These are phyloP conservation scores for Suillia variegata DNA, from an alignment of 2,888 invertebrate genomes.

Conservation along the genomic window DNA sequence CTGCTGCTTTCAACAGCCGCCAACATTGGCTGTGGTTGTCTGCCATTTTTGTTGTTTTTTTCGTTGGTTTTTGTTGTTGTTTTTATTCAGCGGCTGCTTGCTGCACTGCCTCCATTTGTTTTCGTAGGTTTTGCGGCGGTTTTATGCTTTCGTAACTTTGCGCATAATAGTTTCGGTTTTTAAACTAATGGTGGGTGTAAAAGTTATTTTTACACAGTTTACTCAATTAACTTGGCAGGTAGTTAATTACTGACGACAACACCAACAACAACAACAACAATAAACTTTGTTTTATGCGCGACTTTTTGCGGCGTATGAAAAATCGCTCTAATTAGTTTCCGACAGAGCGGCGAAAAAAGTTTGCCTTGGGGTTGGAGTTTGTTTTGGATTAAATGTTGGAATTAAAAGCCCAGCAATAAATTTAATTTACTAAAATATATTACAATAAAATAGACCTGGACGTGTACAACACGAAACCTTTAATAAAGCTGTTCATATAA, in stretches of 20 bases:
- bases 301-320: background rate
- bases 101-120: background rate
- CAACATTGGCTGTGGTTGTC: background rate
- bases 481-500: too few species aligned
- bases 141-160: constrained; percentile 57
- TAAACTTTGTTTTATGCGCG: constrained; percentile 23
- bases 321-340: background rate
- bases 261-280: too few species aligned
- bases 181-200: constrained; percentile 43
- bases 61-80: background rate
- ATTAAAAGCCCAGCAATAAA: too few species aligned
- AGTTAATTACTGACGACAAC: constrained; percentile 50
- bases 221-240: constrained; percentile 59
- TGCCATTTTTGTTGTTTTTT: background rate
- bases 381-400: too few species aligned
- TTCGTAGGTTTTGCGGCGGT: constrained; percentile 42
- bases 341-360: background rate
- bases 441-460: too few species aligned
- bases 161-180: constrained; percentile 51
- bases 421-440: too few species aligned
- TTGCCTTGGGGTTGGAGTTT: too few species aligned
- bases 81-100: too few species aligned
- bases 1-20: too few species aligned
- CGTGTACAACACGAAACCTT: too few species aligned
- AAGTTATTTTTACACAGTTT: constrained; percentile 34